Percentiles rank a stretch among this genome's conserved stretches.
phyloP scores from a whole-genome alignment of 2,113 vertebrate genomes.

The Clarias gariepinus region DNA sequence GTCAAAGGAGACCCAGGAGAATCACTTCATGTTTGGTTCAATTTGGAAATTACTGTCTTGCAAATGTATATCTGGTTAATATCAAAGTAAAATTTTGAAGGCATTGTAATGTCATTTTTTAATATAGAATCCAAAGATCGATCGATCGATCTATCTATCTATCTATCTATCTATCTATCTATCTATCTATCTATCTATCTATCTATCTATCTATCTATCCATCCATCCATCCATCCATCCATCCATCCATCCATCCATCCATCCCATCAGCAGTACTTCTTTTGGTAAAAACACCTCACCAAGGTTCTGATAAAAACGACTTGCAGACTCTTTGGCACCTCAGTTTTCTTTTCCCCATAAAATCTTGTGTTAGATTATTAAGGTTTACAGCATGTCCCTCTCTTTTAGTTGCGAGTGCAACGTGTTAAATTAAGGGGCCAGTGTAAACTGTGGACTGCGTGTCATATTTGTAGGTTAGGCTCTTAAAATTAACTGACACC shows the following conservation, averaged over 20 bases:
- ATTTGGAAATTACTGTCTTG: background rate
- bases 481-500: conserved; percentile 36
- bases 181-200: too few species aligned
- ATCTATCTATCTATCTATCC: background rate
- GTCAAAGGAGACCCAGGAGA: conserved; percentile 4
- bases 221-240: background rate
- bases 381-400: background rate
- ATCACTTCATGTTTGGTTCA: background rate
- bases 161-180: background rate
- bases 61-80: background rate
- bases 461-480: conserved; percentile 48
- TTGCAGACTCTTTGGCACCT: background rate
- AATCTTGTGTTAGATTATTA: conserved; percentile 8
- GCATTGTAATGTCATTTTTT: background rate
- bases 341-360: background rate
- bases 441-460: conserved; percentile 42
- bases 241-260: background rate
- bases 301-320: background rate
- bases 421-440: conserved; percentile 28
- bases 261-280: background rate
- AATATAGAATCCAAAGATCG: background rate
- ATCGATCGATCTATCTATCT: background rate
- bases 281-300: background rate
- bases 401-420: background rate
- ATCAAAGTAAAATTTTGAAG: background rate